These are phyloP conservation scores for Lacerta bilineata DNA, from an alignment of 2,797 vertebrate species.

Conservation along the genomic window DNA sequence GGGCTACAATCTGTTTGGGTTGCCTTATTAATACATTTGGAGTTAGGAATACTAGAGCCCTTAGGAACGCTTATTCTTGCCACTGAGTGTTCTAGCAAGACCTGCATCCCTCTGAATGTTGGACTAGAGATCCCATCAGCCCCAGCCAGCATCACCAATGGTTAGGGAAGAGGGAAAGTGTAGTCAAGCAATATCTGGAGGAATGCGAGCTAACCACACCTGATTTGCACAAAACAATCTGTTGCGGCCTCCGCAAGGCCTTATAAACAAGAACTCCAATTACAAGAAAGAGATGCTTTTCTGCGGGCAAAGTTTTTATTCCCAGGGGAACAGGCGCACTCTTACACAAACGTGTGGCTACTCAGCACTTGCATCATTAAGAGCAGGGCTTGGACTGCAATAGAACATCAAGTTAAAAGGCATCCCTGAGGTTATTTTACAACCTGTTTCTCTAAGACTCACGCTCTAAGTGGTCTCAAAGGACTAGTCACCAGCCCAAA, in stretches of 20 bases:
- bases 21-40: too few species aligned
- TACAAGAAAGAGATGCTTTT: constrained; percentile 8
- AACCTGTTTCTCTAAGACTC: constrained; percentile 20
- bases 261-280: constrained; percentile 5
- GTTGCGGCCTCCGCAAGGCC: background rate
- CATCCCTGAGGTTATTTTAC: background rate
- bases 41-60: too few species aligned
- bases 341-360: background rate
- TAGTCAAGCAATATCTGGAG: too few species aligned
- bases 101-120: too few species aligned
- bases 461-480: constrained; percentile 5
- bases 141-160: too few species aligned
- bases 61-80: background rate
- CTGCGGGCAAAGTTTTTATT: constrained; percentile 2
- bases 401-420: background rate
- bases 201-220: background rate
- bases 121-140: too few species aligned
- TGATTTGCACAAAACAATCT: background rate
- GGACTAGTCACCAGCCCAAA: constrained; percentile 21
- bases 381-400: background rate
- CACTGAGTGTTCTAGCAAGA: background rate
- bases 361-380: background rate
- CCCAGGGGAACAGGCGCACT: background rate
- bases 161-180: too few species aligned
- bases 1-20: too few species aligned